phyloP scores from a whole-genome alignment of 2,113 vertebrate genomes.

The Tapirus terrestris region DNA sequence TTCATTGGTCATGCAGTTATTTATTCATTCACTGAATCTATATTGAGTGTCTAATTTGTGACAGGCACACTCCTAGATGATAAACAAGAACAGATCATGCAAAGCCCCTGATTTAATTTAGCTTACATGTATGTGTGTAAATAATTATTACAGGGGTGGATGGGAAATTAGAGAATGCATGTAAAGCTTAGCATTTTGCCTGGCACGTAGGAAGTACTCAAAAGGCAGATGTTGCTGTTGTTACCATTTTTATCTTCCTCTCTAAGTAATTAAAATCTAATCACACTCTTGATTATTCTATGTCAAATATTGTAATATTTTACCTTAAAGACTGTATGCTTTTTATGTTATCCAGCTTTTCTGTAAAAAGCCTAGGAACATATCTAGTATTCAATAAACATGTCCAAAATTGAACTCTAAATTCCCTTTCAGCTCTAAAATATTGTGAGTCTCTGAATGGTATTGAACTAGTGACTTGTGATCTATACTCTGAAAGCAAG shows the following conservation, averaged over 20 bases:
- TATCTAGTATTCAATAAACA: not conserved
- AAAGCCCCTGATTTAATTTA: not conserved
- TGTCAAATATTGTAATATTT: not conserved
- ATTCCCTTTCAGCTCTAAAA: constrained; percentile 7
- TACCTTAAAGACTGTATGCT: not conserved
- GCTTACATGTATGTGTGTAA: not conserved
- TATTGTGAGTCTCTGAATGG: not conserved
- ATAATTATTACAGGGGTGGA: not conserved
- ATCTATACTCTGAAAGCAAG: constrained; percentile 2
- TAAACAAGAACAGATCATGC: not conserved
- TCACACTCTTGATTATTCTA: not conserved
- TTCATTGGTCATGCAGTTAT: not conserved
- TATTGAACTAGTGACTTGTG: not conserved
- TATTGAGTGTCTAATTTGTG: not conserved
- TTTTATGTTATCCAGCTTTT: not conserved
- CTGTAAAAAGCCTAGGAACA: not conserved
- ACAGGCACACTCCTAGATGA: not conserved
- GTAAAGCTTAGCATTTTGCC: not conserved
- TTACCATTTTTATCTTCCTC: not conserved
- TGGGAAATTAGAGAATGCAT: not conserved
- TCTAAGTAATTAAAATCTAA: not conserved
- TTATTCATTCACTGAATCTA: not conserved
- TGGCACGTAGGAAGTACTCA: not conserved
- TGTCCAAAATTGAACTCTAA: not conserved
- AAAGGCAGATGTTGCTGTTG: not conserved